Base-by-base conservation (phyloP, 2,113 vertebrate species). In the Cavia aperea region DNA sequence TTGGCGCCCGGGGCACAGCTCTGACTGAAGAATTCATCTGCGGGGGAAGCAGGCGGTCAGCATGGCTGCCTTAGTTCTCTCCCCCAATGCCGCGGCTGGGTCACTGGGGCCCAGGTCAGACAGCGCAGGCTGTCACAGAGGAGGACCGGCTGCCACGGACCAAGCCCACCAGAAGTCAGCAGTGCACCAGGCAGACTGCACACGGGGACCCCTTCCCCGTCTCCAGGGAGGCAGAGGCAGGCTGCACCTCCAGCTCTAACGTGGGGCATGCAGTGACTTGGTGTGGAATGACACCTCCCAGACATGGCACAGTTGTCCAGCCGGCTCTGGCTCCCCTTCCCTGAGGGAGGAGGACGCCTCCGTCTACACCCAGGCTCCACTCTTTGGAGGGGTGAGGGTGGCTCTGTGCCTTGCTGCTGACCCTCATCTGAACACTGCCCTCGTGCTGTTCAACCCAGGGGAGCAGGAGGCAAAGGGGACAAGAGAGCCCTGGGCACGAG, bases 331-430 rank as follows among this genome's bases (percentile, higher is more conserved):
- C 23, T 18, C 70, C 43, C 29, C 73, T 29, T 8, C 43, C 43
- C 24, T 43, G 73, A 39, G 43, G 29, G 24, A 49, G 43, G 73
- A 13, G 23, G 39, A 31, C 1, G 43, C 73, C 73, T 21, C 36
- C 46, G 73, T 43, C 70, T 43, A 7, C 0, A 2, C 1, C 15
- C 77, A 81, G 60, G 62, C n/a, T 49, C 54, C 46, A 58, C 90
- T 16, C 75, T 18, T 33, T 1, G 18, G 23, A 16, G 11, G 49
- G 24, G 12, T 5, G 0, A 36, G 39, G 13, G 51, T 1, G 36
- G 60, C 33, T 81, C 65, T 81, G 8, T 43, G 70, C 58, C 90
- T 62, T 60, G 58, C 1, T 31, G 90, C 15, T 58, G 19, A 65
- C 39, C 23, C 15, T 36, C 54, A 75, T 54, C 19, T 33, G n/a